Percentiles rank a stretch among this genome's conserved stretches.
Conservation (phyloP, 1,140 invertebrate genomes). For the Triops longicaudatus region DNA sequence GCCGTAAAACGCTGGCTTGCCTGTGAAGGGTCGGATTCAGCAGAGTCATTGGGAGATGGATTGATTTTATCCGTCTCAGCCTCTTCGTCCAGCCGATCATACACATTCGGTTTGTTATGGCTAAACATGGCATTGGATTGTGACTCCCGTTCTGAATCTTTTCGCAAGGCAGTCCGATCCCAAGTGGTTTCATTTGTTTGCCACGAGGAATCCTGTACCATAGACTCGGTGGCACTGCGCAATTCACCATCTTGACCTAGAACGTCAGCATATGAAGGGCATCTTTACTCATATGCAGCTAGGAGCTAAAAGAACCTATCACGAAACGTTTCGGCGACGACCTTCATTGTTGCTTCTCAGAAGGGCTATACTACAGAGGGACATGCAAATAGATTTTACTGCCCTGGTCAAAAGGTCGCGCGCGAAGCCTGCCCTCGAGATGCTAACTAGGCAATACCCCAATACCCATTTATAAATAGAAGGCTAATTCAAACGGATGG, state of each 20-base stretch:
- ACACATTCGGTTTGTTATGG: background rate
- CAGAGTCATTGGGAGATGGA: background rate
- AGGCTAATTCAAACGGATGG: background rate
- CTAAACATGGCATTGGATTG: conserved; percentile 6
- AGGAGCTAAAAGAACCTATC: background rate
- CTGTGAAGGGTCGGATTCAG: background rate
- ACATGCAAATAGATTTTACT: background rate
- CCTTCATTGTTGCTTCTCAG: background rate
- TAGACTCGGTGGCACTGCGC: conserved; percentile 9
- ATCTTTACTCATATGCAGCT: background rate
- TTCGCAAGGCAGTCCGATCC: conserved; percentile 13
- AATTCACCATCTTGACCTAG: conserved; percentile 3
- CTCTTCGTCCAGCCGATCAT: conserved; percentile 10
- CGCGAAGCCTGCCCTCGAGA: background rate
- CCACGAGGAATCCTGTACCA: conserved; percentile 10
- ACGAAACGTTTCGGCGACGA: conserved; percentile 1
- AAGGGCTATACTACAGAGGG: background rate
- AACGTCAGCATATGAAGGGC: background rate
- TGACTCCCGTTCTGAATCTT: background rate
- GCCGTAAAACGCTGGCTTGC: background rate
- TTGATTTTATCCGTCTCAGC: background rate
- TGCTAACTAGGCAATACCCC: background rate
- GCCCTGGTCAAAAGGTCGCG: background rate
- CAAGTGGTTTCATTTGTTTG: conserved; percentile 12
- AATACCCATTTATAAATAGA: background rate